Base-by-base conservation (phyloP, 2,888 invertebrate genomes). In the Melinopterus prodromus region DNA sequence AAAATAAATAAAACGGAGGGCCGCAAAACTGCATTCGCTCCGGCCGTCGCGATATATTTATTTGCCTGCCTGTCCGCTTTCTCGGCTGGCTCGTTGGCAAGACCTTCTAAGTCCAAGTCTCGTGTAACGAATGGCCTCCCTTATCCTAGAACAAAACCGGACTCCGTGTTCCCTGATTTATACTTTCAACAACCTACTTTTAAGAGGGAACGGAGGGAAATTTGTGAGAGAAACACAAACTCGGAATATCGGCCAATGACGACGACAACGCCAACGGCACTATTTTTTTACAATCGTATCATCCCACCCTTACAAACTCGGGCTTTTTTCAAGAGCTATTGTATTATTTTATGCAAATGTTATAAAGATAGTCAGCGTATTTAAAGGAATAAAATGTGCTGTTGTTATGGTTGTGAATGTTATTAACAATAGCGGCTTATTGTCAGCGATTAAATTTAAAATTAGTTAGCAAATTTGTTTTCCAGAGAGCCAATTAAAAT, bases 81-180 rank as follows among this genome's bases (percentile, higher is more conserved):
- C 36, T 74, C 74, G 74, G 74, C n/a, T 74, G 74, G 36, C 74
- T 37, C 36, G 74, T 35, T 74, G 74, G 74, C 74, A 74, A 15
- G 37, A 74, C 74, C 74, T 77, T 72, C 74, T 78, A 81, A 82
- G 80, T 83, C 80, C 77, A 80, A 78, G 81, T 78, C 81, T 75
- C 76, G 79, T 80, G 80, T 82, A 82, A 83, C 82, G 81, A 83
- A 83, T 83, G 78, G 83, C 79, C 75, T 81, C 80, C 80, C 82
- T 81, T 81, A 82, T 81, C 81, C 71, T 78, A 79, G 81, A 81
- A 82, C 80, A 80, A 82, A 81, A 81, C 82, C 80, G 80, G 82
- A 80, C 80, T 78, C 76, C 74, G 79, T 77, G 71, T 77, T 79
- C 80, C 77, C 80, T 82, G 83, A 82, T 83, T 83, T 82, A 83